Base-by-base conservation (phyloP, 1,140 invertebrate genomes). In the Camponotus floridanus region DNA sequence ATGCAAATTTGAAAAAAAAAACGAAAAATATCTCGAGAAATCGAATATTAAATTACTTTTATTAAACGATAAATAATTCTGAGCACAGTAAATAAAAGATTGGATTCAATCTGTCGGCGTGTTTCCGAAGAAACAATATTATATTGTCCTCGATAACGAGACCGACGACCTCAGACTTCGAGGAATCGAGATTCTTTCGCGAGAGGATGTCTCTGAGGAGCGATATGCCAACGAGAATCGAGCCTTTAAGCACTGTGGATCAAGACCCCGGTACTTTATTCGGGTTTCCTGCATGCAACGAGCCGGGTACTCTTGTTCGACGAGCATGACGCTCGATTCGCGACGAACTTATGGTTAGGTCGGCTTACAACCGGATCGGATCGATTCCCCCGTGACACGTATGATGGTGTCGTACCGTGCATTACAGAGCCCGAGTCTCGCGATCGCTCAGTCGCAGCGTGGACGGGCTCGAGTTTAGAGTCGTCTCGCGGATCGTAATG, bases 291-390 rank as follows among this genome's bases (percentile, higher is more conserved):
- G 67, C 65, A 51, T 64, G 70, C 85, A 13, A 55, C 59, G 33
- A 71, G 76, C 48, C 71, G 36, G 39, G 48, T 74, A 85, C 87
- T 87, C 86, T 88, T 62, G 87, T 89, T 89, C 85, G 88, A 85
- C 85, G 68, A 85, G 88, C 84, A 64, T 71, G 64, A 78, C 31
- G 80, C 88, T 79, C 76, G 79, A 84, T 91, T 85, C 90, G 83
- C 86, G 85, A 71, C 67, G 62, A 62, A 81, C 83, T 90, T 88
- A 91, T 93, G 87, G 88, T 84, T 88, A 91, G 91, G 91, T 90
- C 76, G 68, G 62, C 86, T 87, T 91, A 92, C 92, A 92, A 92
- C 92, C 92, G 92, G 90, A 93, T 92, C 92, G 92, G 90, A 93
- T 93, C 90, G 83, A 93, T 93, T 93, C 89, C 91, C 90, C 87